A percentile compares a stretch with the other conserved stretches of the same genome.
Conservation (phyloP, 2,113 vertebrate species). For the Thinocorus orbignyianus region DNA sequence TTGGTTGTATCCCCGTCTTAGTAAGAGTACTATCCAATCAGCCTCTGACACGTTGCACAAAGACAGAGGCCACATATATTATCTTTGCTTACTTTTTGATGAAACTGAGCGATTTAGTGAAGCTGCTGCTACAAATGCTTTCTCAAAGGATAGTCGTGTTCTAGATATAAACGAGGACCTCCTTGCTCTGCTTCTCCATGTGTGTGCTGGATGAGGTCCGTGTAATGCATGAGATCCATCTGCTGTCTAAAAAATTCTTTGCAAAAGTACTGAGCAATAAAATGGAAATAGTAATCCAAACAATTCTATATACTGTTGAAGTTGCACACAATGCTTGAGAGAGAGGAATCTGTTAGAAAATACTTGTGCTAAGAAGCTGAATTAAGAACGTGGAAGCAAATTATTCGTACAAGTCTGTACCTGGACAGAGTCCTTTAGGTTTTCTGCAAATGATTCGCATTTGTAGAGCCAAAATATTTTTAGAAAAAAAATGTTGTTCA, state of each 20-base stretch:
- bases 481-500: neutral
- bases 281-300: neutral
- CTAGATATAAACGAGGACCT: neutral
- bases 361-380: neutral
- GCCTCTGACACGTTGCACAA: neutral
- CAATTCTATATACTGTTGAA: neutral
- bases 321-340: neutral
- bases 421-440: neutral
- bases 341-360: neutral
- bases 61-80: neutral
- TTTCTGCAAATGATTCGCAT: neutral
- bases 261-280: neutral
- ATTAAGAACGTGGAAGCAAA: neutral
- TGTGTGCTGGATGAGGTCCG: neutral
- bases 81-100: neutral
- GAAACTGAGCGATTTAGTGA: neutral
- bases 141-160: neutral
- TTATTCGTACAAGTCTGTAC: neutral
- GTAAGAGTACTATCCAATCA: neutral
- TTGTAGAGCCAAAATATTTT: neutral
- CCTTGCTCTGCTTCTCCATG: neutral
- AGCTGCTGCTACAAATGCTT: neutral
- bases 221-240: constrained; percentile 15
- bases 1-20: no score
- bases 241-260: constrained; percentile 5